phyloP scores from a whole-genome alignment of 2,113 vertebrate genomes.

The Antennarius striatus region DNA sequence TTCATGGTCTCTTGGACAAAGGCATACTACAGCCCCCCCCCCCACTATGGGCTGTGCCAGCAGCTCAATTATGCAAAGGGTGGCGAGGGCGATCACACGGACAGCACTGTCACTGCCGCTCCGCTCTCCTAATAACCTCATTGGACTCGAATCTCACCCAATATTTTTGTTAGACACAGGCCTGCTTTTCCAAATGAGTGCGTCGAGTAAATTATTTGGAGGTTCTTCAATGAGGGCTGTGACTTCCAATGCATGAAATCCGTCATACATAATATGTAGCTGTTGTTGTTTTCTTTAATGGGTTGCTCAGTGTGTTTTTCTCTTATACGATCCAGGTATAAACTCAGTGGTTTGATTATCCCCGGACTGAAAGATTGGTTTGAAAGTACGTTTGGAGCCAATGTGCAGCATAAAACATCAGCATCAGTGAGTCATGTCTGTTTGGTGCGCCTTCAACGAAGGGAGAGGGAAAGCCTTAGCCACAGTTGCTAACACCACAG shows the following conservation, averaged over 20 bases:
- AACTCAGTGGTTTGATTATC: conserved; percentile 90
- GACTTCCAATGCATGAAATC: conserved; percentile 6
- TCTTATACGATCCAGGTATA: conserved; percentile 82
- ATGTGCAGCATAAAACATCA: conserved; percentile 89
- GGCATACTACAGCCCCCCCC: conserved; percentile 33
- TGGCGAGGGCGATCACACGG: conserved; percentile 35
- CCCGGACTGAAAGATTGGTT: conserved; percentile 95
- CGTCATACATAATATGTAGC: no score
- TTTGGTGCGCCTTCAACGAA: conserved; percentile 12
- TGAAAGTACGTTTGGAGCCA: conserved; percentile 89
- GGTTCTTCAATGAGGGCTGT: conserved; percentile 22
- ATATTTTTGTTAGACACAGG: conserved; percentile 38
- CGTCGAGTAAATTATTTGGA: conserved; percentile 22
- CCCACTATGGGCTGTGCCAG: conserved; percentile 52
- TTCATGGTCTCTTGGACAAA: conserved; percentile 58
- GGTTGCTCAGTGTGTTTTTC: not conserved
- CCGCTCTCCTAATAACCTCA: conserved; percentile 44
- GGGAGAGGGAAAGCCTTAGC: not conserved
- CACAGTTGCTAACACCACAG: conserved; percentile 18
- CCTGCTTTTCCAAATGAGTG: conserved; percentile 36
- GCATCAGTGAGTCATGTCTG: conserved; percentile 85
- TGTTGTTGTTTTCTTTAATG: not conserved
- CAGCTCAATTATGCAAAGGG: conserved; percentile 47
- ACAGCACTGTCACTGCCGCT: conserved; percentile 39
- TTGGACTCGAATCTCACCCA: conserved; percentile 34